Evolutionary conservation across 2,113 vertebrate species (phyloP), one percentile per base, ranked within the genome.

Genomic region (Osmerus eperlanus): DNA sequence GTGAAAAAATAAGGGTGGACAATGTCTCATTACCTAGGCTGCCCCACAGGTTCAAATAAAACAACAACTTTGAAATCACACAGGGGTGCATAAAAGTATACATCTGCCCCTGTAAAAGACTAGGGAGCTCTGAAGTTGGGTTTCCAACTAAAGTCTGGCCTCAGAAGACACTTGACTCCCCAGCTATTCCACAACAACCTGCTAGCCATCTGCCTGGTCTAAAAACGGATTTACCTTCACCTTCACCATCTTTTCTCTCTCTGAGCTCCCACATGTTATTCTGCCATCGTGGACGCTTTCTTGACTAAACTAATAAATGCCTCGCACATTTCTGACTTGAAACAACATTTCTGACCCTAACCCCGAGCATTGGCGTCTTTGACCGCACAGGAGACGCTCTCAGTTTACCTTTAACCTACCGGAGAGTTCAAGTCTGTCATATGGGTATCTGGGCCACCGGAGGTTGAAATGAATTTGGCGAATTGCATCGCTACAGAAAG

Each of bases 381-480:
- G 5, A 47, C 7, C 41, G 41, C 41, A 47, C 8, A 16, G 60
- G 60, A 64, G 6, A 15, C 29, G 68, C 81, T 83, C 81, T 75
- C 70, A 79, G 76, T 67, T 81, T 77, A 84, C 85, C 84, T 89
- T 81, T 83, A 77, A 83, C 78, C 82, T 81, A n/a, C 32, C 32
- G 77, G 74, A 83, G 78, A 76, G 77, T 67, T 85, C 74, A 76
- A 82, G 77, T 82, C 76, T 78, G 79, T 88, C 81, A 83, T 82
- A 87, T 68, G 72, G 67, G 78, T 87, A 89, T 85, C 81, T 87
- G 81, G 86, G 86, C 81, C 86, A 85, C 83, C 70, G 80, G 83
- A 56, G 86, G 84, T 84, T 88, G 86, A 89, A 89, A 90, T 81
- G 78, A 78, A 88, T 81, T 88, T 78, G 88, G 78, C 68, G 78